These are phyloP conservation scores for Orthosia gothica DNA, from an alignment of 2,888 invertebrate genomes.

Conservation along the genomic window DNA sequence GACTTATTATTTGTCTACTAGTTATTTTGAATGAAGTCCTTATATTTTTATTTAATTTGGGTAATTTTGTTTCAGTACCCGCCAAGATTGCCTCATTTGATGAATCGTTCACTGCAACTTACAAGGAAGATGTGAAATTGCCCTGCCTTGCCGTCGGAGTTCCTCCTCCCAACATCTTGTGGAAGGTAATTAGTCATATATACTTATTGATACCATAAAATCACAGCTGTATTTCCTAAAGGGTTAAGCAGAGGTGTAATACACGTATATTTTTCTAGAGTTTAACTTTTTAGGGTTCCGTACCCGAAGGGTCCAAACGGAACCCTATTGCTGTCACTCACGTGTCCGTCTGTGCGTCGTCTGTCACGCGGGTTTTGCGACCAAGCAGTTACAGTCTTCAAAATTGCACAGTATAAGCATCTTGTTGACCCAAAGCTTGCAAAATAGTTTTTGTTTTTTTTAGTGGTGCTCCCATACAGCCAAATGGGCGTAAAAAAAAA, in stretches of 20 bases:
- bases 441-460: too few relatives aligned
- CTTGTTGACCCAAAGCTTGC: too few relatives aligned
- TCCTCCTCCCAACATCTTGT: constrained; percentile 97
- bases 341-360: too few relatives aligned
- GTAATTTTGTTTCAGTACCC: constrained; percentile 92
- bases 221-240: not conserved
- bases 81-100: constrained; percentile 99
- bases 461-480: too few relatives aligned
- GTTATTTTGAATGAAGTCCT: not conserved
- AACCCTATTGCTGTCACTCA: too few relatives aligned
- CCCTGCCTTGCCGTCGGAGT: constrained; percentile 98
- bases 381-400: too few relatives aligned
- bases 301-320: too few relatives aligned
- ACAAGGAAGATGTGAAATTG: constrained; percentile 97
- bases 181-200: constrained; percentile 91
- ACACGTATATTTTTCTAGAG: not conserved
- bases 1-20: not conserved
- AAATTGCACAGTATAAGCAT: too few relatives aligned
- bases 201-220: not conserved
- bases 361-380: too few relatives aligned
- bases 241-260: not conserved
- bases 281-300: too few relatives aligned
- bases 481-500: too few relatives aligned
- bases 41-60: not conserved
- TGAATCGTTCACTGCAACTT: constrained; percentile 97